Evolutionary conservation across 2,888 invertebrate genomes (phyloP), one percentile per base, ranked within the genome.

Genomic region (Gerris lacustris): DNA sequence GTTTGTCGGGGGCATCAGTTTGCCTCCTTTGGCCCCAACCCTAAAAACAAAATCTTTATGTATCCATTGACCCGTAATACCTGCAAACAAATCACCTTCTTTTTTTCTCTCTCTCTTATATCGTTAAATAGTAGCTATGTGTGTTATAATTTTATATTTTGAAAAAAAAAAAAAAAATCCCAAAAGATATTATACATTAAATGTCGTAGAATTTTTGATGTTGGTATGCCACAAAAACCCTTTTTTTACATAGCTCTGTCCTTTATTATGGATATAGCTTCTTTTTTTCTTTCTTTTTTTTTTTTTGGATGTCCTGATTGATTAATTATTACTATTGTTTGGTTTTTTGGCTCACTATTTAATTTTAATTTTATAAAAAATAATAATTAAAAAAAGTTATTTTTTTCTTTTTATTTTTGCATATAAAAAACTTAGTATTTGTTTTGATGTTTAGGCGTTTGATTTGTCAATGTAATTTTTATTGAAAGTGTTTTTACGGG

Each of bases 1-100:
- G 86, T 79, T 81, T 82, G 74, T 79, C 80, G 79, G 82, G 82
- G 81, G 83, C 82, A 64, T 11, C 64, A 80, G 81, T 82, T 81
- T 82, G 83, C 80, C 84, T 83, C 79, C 82, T 85, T 74, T 84
- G 85, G 83, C 82, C 85, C 74, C 74, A 74, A 70, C 74, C 74
- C 45, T 74, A 73, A 72, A 47, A 66, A 55, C 15, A 45, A 67
- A n/a, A n/a, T n/a, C n/a, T n/a, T n/a, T 47, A 7, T 6, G 11
- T 7, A 7, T 47, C 11, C 47, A 47, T 47, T 47, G 47, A 47
- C 47, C 47, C 47, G 47, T 47, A 47, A 47, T 47, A 47, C 11
- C 6, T 47, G 47, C 47, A 47, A 47, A 47, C 47, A 47, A n/a
- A n/a, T n/a, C 72, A 31, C 63, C 69, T n/a, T 45, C 55, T 67